Evolutionary conservation across 2,888 invertebrate species (phyloP), one percentile per base, ranked within the genome.

Genomic region (Chironomus riparius): DNA sequence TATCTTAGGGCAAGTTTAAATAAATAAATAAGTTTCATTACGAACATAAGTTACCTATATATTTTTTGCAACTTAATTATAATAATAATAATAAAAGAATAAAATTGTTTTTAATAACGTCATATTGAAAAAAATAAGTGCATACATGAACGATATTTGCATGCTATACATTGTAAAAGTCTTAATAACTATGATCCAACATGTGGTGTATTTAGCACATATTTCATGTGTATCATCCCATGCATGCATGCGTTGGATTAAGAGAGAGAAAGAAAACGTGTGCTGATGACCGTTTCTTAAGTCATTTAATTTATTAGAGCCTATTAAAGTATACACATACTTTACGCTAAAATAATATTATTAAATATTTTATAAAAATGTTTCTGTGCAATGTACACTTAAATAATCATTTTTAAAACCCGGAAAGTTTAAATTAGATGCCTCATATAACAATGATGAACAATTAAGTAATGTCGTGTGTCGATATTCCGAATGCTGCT

Each of bases 141-240:
- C 38, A 38, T 38, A 22, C 13, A 38, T 10, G 21, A 13, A 24
- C 13, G 65, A 65, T 24, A 65, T 65, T 65, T 65, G 65, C 65
- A 65, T 22, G 65, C 13, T 13, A 65, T 65, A 21, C 21, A 65
- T 21, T 62, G 62, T 22, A 10, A 2, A 10, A 21, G 13, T 65
- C 65, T 65, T 65, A 65, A 65, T 65, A 65, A 65, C 65, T 65
- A 65, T 65, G 65, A 65, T 65, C 65, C 65, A 65, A 65, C 65
- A 21, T 21, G 21, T 65, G 65, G 21, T 24, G 65, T 22, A 21
- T 65, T 65, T 65, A 65, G 21, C 65, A 65, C 65, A 22, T 65
- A 21, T 65, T 65, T 65, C 24, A 65, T 65, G 13, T 65, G 24
- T 38, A 21, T 24, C 65, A 65, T 65, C 13, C 10, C 65, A 65